Evolutionary conservation across 2,113 vertebrate genomes (phyloP).

Genomic region (Acanthisitta chloris): DNA sequence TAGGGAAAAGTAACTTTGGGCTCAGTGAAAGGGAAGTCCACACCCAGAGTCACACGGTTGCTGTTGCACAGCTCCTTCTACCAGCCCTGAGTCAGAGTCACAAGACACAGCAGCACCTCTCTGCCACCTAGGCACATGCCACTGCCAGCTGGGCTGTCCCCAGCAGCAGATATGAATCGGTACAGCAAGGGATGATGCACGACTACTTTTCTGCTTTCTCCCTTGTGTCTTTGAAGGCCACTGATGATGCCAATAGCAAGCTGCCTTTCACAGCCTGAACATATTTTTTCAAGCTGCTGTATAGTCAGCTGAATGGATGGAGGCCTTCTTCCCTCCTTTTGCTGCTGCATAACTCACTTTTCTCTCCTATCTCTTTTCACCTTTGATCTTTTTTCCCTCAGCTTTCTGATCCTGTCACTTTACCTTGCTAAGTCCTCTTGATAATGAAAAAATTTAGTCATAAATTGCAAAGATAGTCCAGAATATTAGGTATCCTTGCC

Average conservation of each 20-base stretch:
- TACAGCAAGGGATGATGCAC: background rate
- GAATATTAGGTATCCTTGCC: background rate
- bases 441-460: background rate
- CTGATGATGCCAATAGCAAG: background rate
- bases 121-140: background rate
- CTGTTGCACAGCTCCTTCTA: background rate
- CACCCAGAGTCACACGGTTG: rapidly evolving
- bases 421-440: background rate
- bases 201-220: background rate
- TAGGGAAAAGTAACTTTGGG: background rate
- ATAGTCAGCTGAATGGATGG: background rate
- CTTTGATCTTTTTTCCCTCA: background rate
- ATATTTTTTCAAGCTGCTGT: background rate
- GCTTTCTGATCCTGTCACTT: background rate
- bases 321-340: background rate
- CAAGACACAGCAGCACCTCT: background rate
- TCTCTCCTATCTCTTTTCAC: background rate
- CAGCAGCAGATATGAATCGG: background rate
- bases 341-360: background rate
- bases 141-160: background rate
- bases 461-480: background rate
- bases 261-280: background rate
- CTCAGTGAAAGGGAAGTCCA: background rate
- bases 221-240: background rate
- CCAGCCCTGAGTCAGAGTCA: background rate